Evolutionary conservation across 2,797 vertebrate genomes (phyloP), one percentile per base, ranked within the genome.

Genomic region (Danio albolineatus): DNA sequence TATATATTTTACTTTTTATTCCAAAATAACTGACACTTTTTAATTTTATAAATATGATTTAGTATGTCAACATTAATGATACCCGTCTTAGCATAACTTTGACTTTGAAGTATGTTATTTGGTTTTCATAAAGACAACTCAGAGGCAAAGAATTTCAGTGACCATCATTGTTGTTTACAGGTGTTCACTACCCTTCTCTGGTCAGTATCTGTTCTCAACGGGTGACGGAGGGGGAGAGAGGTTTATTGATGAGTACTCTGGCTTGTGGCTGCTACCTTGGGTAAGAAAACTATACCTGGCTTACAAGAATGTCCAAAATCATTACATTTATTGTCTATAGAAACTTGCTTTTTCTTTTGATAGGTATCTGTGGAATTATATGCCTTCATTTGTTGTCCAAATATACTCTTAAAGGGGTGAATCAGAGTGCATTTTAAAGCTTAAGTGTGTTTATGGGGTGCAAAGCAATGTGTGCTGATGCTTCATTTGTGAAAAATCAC

Each of bases 181-280:
- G 93, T 46, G 91, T 92, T 8, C 92, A 91, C 76, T 92, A 86
- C 66, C 93, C 92, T 0, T 92, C 92, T 53, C 60, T 93, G 85
- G 89, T 88, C 60, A 93, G 92, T 74, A 62, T 94, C 51, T 92
- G 91, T 73, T 91, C 92, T 5, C 90, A 91, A 62, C 89, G 92
- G 1, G 89, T 93, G 0, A 67, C 60, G 14, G 86, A 92, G 57
- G 89, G 73, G 4, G 89, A 92, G 10, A 87, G 88, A 76, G 90
- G 85, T 4, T 90, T 92, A 66, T 6, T 91, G 76, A 92, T 90
- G 89, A 92, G 92, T 81, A 78, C 48, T 54, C 83, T 92, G 75
- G 64, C 84, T 60, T 90, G 91, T 2, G 91, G 91, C 5, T 54
- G 28, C 74, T 82, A 91, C 80, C 82, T 94, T 2, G 91, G 93